phyloP scores from a whole-genome alignment of 2,113 vertebrate genomes.

The Daubentonia madagascariensis region DNA sequence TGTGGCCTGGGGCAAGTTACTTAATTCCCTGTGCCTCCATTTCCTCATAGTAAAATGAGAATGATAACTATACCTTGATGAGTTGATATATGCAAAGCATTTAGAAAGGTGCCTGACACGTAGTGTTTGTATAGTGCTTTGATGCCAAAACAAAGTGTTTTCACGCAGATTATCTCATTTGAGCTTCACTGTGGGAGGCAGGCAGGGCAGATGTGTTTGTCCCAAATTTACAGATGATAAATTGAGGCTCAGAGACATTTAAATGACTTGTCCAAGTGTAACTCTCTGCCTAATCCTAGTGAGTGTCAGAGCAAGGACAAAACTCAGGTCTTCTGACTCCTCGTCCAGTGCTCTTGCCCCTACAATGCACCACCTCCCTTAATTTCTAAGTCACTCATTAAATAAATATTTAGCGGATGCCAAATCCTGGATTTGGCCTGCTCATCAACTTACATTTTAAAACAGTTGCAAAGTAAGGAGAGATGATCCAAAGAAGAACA shows the following conservation, averaged over 20 bases:
- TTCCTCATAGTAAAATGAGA: constrained; percentile 12
- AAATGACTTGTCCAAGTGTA: background rate
- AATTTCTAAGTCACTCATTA: constrained; percentile 40
- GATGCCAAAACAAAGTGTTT: constrained; percentile 29
- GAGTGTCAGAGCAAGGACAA: background rate
- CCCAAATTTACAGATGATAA: constrained; percentile 30
- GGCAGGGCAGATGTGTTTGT: background rate
- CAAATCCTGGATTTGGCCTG: background rate
- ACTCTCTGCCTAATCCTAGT: background rate
- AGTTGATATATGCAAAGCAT: background rate
- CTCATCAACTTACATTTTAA: constrained; percentile 29
- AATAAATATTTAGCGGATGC: background rate
- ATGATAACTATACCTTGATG: background rate
- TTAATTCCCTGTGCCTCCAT: background rate
- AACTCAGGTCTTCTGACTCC: background rate
- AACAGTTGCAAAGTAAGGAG: constrained; percentile 49
- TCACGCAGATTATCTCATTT: constrained; percentile 29
- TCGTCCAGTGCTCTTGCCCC: background rate
- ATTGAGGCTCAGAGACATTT: constrained; percentile 17
- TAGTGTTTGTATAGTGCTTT: background rate
- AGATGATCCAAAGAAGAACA: constrained; percentile 45
- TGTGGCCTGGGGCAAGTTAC: background rate
- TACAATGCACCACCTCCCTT: background rate
- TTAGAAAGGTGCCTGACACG: background rate
- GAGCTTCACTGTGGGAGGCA: background rate